These are phyloP conservation scores for Sula dactylatra DNA, from an alignment of 2,113 vertebrate genomes.

Conservation along the genomic window DNA sequence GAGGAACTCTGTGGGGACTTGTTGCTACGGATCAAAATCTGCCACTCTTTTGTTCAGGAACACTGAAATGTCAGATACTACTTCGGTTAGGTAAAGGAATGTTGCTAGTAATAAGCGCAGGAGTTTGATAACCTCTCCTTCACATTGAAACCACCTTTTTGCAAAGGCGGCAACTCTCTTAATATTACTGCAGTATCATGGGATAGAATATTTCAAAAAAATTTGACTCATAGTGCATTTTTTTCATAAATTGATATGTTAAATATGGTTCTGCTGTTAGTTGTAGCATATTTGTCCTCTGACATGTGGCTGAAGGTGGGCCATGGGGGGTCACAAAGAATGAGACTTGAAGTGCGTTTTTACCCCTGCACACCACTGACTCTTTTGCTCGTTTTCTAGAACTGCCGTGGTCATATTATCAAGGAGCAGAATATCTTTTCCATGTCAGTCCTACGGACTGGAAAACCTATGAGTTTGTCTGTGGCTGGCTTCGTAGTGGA, in stretches of 20 bases:
- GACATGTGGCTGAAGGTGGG: background rate
- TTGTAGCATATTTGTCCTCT: background rate
- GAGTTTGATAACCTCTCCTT: background rate
- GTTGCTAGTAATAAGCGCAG: background rate
- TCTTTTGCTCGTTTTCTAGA: slow-evolving; percentile 72
- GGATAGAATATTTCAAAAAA: background rate
- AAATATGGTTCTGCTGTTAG: background rate
- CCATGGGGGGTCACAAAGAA: background rate
- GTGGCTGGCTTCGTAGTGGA: slow-evolving; percentile 81
- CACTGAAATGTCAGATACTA: background rate
- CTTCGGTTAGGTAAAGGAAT: background rate
- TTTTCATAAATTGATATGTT: background rate
- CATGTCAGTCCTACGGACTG: slow-evolving; percentile 75
- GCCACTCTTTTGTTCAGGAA: background rate
- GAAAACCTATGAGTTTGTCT: slow-evolving; percentile 81
- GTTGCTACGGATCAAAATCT: background rate
- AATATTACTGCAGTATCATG: background rate
- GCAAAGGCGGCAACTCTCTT: background rate
- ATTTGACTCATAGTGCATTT: background rate
- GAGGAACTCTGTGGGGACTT: background rate
- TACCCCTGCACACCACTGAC: background rate
- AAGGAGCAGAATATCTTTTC: slow-evolving; percentile 86
- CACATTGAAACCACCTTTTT: background rate
- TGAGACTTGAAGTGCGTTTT: background rate
- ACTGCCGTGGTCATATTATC: slow-evolving; percentile 87